Evolutionary conservation across 2,113 vertebrate genomes (phyloP).

Genomic region (Hydropotes inermis): DNA sequence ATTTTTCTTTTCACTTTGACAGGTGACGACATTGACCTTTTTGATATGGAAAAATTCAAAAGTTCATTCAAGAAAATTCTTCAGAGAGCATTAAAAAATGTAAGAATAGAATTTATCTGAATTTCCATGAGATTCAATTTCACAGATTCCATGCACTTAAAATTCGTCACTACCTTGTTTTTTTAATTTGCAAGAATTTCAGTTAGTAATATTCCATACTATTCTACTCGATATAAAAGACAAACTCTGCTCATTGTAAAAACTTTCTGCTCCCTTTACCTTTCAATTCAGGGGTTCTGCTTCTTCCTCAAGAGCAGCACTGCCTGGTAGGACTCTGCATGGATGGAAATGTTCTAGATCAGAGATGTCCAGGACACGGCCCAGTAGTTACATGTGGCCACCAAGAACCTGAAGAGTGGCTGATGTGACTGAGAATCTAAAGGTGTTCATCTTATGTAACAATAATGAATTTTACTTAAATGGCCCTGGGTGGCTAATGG

Average conservation of each 20-base stretch:
- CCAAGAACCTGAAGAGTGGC: not conserved
- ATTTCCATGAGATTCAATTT: conserved; percentile 12
- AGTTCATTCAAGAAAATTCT: conserved; percentile 79
- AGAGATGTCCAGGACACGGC: not conserved
- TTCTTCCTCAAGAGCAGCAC: not conserved
- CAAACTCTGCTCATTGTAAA: not conserved
- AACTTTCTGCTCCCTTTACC: not conserved
- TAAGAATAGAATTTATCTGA: conserved; percentile 73
- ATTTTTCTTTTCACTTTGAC: conserved; percentile 45
- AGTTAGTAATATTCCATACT: not conserved
- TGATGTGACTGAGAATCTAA: not conserved
- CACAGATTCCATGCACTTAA: not conserved
- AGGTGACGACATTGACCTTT: conserved; percentile 77
- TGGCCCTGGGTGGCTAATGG: no score
- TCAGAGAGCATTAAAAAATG: conserved; percentile 81
- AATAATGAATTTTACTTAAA: not conserved
- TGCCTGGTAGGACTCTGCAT: not conserved
- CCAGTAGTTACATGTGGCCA: accelerated
- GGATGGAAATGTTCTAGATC: not conserved
- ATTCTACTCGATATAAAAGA: not conserved
- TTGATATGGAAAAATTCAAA: conserved; percentile 80
- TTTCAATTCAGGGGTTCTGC: not conserved
- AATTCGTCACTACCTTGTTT: not conserved
- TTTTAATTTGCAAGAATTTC: not conserved
- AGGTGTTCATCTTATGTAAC: not conserved